These are phyloP conservation scores for Eurytoma californica DNA, from an alignment of 2,888 invertebrate genomes.

Conservation along the genomic window DNA sequence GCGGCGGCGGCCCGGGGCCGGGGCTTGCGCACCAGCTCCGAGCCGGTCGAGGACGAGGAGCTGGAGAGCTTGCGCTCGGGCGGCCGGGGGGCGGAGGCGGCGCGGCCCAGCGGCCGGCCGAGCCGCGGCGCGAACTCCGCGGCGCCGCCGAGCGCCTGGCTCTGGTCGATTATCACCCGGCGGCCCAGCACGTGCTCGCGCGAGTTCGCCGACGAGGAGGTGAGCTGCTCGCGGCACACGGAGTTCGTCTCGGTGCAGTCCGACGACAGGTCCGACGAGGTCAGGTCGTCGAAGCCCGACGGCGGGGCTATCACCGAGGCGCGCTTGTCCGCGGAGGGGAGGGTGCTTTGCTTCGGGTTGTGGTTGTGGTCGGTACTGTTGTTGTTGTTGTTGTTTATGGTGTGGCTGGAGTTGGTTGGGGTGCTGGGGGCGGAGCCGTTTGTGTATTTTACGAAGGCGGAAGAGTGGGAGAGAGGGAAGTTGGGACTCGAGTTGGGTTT, in stretches of 20 bases:
- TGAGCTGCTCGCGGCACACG: constrained; percentile 31
- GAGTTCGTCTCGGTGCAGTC: constrained; percentile 67
- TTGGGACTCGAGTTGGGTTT: constrained; percentile 52
- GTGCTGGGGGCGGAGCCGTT: constrained; percentile 48
- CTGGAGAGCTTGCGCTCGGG: constrained; percentile 61
- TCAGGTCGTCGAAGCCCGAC: constrained; percentile 72
- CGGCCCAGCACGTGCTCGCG: constrained; percentile 62
- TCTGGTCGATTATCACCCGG: constrained; percentile 68
- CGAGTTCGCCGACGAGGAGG: constrained; percentile 36
- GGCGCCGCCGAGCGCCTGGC: constrained; percentile 64
- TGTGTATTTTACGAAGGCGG: constrained; percentile 71
- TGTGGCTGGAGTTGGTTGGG: neutral
- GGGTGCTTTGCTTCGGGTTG: constrained; percentile 12
- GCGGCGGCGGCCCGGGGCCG: constrained; percentile 20
- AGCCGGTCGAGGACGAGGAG: constrained; percentile 48
- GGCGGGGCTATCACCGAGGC: constrained; percentile 75
- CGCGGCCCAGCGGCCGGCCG: constrained; percentile 55
- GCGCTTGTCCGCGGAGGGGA: constrained; percentile 55
- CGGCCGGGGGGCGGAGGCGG: constrained; percentile 64
- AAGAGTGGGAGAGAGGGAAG: constrained; percentile 69
- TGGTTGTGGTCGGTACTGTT: constrained; percentile 19
- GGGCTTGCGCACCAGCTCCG: constrained; percentile 41
- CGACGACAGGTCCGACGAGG: constrained; percentile 66
- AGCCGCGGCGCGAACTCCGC: constrained; percentile 51
- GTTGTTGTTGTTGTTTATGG: constrained; percentile 4